Evolutionary conservation across 2,797 vertebrate genomes (phyloP).

Genomic region (Esox masquinongy): DNA sequence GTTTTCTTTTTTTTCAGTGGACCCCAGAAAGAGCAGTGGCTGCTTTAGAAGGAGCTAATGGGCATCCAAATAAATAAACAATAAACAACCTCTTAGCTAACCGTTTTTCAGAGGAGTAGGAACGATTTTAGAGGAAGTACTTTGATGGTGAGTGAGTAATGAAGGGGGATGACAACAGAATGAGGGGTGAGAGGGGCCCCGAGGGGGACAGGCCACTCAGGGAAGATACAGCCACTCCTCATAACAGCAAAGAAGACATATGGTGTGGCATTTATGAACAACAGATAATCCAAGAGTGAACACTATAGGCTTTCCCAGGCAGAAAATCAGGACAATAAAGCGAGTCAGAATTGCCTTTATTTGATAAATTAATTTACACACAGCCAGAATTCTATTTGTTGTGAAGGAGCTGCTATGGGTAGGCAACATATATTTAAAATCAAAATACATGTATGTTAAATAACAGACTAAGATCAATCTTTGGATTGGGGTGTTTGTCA

Average conservation of each 20-base stretch:
- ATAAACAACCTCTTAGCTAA: neutral
- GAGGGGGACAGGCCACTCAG: neutral
- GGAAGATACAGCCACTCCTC: neutral
- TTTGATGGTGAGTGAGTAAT: neutral
- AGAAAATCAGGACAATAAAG: constrained; percentile 44
- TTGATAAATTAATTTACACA: too few species aligned
- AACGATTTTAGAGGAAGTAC: neutral
- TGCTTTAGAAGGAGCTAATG: too few species aligned
- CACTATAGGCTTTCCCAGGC: constrained; percentile 39
- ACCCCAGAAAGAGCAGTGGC: too few species aligned
- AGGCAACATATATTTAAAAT: too few species aligned
- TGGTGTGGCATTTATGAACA: neutral
- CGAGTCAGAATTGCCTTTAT: constrained; percentile 40
- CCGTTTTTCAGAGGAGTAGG: neutral
- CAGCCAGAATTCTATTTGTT: too few species aligned
- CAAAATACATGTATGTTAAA: too few species aligned
- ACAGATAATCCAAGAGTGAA: constrained; percentile 7
- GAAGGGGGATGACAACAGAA: neutral
- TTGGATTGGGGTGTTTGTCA: too few species aligned
- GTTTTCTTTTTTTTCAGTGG: too few species aligned
- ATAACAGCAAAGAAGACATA: constrained; percentile 1
- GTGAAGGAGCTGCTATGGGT: too few species aligned
- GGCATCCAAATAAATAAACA: too few species aligned
- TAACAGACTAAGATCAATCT: too few species aligned
- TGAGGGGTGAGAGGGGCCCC: neutral